Conservation (phyloP, 2,113 vertebrate species). For the Nesoenas mayeri region DNA sequence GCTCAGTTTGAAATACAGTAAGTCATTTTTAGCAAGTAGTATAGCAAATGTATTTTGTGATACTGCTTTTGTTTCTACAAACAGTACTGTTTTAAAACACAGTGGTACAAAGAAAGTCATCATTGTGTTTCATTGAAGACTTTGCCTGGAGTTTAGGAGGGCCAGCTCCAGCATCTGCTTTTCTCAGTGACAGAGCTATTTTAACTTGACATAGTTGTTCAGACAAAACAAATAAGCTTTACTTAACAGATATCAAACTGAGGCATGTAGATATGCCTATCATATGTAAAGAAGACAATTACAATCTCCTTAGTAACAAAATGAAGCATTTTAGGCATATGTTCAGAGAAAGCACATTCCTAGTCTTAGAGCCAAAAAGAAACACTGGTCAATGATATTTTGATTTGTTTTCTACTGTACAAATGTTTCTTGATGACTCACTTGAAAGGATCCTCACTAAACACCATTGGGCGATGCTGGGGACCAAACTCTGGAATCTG, state of each 20-base stretch:
- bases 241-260: not conserved
- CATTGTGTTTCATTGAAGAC: not conserved
- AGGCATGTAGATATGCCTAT: not conserved
- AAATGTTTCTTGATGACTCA: not conserved
- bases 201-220: not conserved
- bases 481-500: not conserved
- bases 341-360: not conserved
- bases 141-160: not conserved
- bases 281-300: not conserved
- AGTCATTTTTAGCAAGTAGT: not conserved
- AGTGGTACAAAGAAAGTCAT: not conserved
- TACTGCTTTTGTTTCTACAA: not conserved
- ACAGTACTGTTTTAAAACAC: not conserved
- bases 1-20: not conserved
- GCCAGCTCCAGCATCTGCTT: not conserved
- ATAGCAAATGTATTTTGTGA: not conserved
- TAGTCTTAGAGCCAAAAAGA: not conserved
- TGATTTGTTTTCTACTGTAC: not conserved
- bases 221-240: not conserved
- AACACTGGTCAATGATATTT: not conserved
- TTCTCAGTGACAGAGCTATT: not conserved
- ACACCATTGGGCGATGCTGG: not conserved
- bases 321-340: not conserved
- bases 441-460: not conserved
- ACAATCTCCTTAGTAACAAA: not conserved